Conservation (phyloP, 1,140 invertebrate species). For the Trichoplusia ni region DNA sequence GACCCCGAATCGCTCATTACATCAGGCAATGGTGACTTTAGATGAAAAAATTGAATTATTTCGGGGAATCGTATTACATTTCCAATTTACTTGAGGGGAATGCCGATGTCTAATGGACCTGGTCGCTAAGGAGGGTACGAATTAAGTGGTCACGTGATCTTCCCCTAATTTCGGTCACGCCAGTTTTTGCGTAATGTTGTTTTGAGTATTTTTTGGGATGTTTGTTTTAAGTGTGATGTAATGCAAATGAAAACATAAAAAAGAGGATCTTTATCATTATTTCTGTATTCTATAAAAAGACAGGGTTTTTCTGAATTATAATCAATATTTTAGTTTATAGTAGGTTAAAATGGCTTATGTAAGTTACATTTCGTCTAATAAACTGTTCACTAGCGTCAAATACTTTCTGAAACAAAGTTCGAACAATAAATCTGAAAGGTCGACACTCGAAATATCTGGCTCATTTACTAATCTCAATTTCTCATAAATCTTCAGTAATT, state of each 20-base stretch:
- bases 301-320: no score
- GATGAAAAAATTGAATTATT: constrained; percentile 13
- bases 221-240: no score
- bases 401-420: neutral
- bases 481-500: constrained; percentile 1
- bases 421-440: neutral
- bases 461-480: neutral
- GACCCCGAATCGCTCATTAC: constrained; percentile 22
- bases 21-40: constrained; percentile 16
- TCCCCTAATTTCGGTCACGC: no score
- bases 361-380: no score
- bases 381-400: no score
- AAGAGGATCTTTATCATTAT: no score
- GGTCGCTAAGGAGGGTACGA: neutral
- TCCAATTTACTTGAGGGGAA: constrained; percentile 24
- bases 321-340: no score
- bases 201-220: no score
- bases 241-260: no score
- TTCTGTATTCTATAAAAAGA: no score
- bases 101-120: constrained; percentile 13
- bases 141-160: neutral
- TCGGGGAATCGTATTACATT: constrained; percentile 27
- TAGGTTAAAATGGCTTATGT: no score
- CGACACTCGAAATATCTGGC: neutral
- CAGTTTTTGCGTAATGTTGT: neutral